Base-by-base conservation (phyloP, 2,888 invertebrate genomes). In the Hedya salicella region DNA sequence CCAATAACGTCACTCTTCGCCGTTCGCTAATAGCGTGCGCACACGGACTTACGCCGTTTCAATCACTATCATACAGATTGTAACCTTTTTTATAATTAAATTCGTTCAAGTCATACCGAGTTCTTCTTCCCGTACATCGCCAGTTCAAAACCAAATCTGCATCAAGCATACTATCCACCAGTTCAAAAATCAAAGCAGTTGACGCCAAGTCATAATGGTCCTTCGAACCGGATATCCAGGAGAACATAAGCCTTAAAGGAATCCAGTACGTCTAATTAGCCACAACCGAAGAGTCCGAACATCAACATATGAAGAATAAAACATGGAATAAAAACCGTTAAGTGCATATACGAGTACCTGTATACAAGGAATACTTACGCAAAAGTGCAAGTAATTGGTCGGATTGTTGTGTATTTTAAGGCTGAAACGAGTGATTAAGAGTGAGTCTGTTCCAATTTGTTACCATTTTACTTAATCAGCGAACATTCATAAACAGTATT, bases 401-500 rank as follows among this genome's bases (percentile, higher is more conserved):
- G 6, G 6, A 19, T 39, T 14, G 19, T 19, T 19, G 11, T 53
- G 53, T 36, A 53, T 39, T 0, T 19, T 17, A 39, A 53, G 52
- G 52, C 21, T n/a, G 21, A 17, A 39, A 36, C 56, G 42, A 56
- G 42, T 56, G 42, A 25, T 42, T 50, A 44, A 56, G 32, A 56
- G 42, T 44, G 40, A 56, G 54, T 56, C 54, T 16, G 14, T 21
- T 56, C 54, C 54, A 54, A 56, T 42, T 5, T 42, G 21, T 48
- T 8, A 59, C n/a, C 52, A 17, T 39, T 4, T 13, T n/a, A n/a
- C n/a, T n/a, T n/a, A n/a, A n/a, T n/a, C n/a, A n/a, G n/a, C n/a
- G n/a, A n/a, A n/a, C n/a, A n/a, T n/a, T n/a, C n/a, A n/a, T n/a
- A n/a, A n/a, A n/a, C n/a, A n/a, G n/a, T n/a, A n/a, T n/a, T n/a